phyloP scores from a whole-genome alignment of 1,140 invertebrate species.

The Drosophila parabipectinata region DNA sequence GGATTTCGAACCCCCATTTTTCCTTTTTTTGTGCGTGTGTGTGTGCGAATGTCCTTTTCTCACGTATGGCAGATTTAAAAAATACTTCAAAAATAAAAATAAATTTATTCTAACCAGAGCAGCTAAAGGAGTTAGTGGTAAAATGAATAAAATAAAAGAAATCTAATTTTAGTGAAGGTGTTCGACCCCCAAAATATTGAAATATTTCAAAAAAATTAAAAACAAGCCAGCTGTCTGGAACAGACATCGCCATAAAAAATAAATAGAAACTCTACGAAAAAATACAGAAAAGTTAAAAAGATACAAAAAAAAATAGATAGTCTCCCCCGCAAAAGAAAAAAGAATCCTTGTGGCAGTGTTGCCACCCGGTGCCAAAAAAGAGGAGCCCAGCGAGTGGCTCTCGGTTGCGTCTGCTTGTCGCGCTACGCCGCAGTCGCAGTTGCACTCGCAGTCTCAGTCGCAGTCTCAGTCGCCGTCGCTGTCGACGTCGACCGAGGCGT shows the following conservation, averaged over 20 bases:
- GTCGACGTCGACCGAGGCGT: not conserved
- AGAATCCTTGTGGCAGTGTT: slow-evolving; percentile 35
- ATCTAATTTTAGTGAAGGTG: not conserved
- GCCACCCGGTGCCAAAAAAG: slow-evolving; percentile 36
- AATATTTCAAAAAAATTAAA: not conserved
- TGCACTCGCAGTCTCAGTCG: slow-evolving; percentile 6
- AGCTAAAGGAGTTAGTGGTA: not conserved
- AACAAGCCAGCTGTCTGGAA: slow-evolving; percentile 1
- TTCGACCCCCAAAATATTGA: not conserved
- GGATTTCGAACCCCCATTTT: not conserved
- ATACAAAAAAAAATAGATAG: not conserved
- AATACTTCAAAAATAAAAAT: slow-evolving; percentile 14
- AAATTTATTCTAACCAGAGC: slow-evolving; percentile 1
- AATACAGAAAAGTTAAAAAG: not conserved
- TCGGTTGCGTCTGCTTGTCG: slow-evolving; percentile 13
- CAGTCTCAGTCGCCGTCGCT: slow-evolving; percentile 16
- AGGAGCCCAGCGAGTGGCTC: slow-evolving; percentile 44
- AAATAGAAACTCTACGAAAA: too few relatives aligned
- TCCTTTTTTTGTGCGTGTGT: not conserved
- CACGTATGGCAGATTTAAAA: slow-evolving; percentile 17
- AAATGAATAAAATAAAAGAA: not conserved
- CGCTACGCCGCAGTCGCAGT: slow-evolving; percentile 25
- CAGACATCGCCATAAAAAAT: slow-evolving; percentile 12
- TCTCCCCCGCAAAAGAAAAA: not conserved
- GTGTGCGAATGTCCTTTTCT: slow-evolving; percentile 12